phyloP scores from a whole-genome alignment of 1,140 invertebrate genomes.

The Drosophila athabasca region DNA sequence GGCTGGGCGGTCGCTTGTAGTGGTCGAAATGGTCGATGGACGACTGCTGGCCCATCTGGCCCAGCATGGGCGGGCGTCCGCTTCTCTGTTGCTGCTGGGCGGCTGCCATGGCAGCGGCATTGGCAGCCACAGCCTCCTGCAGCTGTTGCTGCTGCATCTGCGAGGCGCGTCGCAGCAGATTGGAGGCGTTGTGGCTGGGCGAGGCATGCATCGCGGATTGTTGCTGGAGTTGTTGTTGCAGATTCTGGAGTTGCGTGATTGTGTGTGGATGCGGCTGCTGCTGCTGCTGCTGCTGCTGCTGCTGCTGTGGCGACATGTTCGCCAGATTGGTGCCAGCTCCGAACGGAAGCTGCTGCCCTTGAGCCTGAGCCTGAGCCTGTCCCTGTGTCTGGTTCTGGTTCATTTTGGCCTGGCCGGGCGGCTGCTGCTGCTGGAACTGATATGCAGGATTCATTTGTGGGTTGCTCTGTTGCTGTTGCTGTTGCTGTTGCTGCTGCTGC shows the following conservation, averaged over 20 bases:
- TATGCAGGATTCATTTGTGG: slow-evolving; percentile 78
- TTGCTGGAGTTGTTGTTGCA: slow-evolving; percentile 57
- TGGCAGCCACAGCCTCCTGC: slow-evolving; percentile 58
- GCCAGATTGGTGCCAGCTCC: slow-evolving; percentile 52
- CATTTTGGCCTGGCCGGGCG: slow-evolving; percentile 58
- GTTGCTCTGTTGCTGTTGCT: slow-evolving; percentile 63
- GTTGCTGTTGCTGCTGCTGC: slow-evolving; percentile 62
- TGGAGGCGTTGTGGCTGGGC: slow-evolving; percentile 66
- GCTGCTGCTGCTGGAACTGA: slow-evolving; percentile 75
- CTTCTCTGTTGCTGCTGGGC: slow-evolving; percentile 83
- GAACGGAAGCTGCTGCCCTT: slow-evolving; percentile 38
- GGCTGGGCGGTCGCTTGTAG: slow-evolving; percentile 94
- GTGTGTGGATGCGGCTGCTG: slow-evolving; percentile 14
- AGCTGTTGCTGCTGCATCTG: slow-evolving; percentile 67
- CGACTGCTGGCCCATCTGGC: slow-evolving; percentile 85
- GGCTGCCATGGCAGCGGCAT: slow-evolving; percentile 46
- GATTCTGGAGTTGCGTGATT: slow-evolving; percentile 11
- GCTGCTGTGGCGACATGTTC: slow-evolving; percentile 30
- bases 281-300: slow-evolving; percentile 46
- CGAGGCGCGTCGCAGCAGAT: slow-evolving; percentile 65
- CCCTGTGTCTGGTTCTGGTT: slow-evolving; percentile 24
- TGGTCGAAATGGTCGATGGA: slow-evolving; percentile 93
- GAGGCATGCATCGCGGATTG: slow-evolving; percentile 53
- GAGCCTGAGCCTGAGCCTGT: slow-evolving; percentile 9
- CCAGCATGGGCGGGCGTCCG: slow-evolving; percentile 85